A percentile compares a stretch with the other conserved stretches of the same genome.
Evolutionary conservation across 2,888 invertebrate species (phyloP).

Genomic region (Mythimna pallens): DNA sequence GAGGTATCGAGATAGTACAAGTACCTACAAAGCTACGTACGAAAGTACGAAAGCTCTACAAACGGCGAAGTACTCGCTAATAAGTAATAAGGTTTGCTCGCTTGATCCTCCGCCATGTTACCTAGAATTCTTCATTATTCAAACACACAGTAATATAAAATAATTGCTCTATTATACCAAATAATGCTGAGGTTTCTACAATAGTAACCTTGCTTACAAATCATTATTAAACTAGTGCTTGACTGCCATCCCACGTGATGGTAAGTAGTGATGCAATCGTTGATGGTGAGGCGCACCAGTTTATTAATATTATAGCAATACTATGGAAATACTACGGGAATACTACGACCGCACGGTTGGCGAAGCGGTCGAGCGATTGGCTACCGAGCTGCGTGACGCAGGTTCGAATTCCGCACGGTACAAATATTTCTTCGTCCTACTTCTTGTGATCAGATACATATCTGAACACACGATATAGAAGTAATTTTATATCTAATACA

Average conservation of each 20-base stretch:
- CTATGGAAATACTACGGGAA: background rate
- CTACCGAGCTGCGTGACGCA: too few relatives aligned
- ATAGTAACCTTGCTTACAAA: slow-evolving; percentile 11
- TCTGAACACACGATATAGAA: too few relatives aligned
- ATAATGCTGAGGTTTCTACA: background rate
- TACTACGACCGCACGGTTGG: too few relatives aligned
- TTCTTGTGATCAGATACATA: too few relatives aligned
- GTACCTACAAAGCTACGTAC: background rate
- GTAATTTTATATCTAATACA: too few relatives aligned
- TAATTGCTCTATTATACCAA: slow-evolving; percentile 25
- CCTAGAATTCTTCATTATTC: slow-evolving; percentile 8
- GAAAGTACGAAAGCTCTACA: background rate
- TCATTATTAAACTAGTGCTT: slow-evolving; percentile 4
- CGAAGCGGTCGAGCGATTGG: too few relatives aligned
- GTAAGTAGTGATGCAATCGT: too few relatives aligned
- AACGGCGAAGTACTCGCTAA: background rate
- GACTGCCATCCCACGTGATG: too few relatives aligned
- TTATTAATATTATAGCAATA: too few relatives aligned
- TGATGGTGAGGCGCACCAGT: too few relatives aligned
- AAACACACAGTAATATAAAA: slow-evolving; percentile 1
- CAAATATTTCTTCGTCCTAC: too few relatives aligned
- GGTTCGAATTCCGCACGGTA: too few relatives aligned
- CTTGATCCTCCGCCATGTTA: background rate
- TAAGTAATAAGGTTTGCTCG: background rate
- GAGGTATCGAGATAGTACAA: background rate